Evolutionary conservation across 2,113 vertebrate species (phyloP).

Genomic region (Cyanocitta stelleri): DNA sequence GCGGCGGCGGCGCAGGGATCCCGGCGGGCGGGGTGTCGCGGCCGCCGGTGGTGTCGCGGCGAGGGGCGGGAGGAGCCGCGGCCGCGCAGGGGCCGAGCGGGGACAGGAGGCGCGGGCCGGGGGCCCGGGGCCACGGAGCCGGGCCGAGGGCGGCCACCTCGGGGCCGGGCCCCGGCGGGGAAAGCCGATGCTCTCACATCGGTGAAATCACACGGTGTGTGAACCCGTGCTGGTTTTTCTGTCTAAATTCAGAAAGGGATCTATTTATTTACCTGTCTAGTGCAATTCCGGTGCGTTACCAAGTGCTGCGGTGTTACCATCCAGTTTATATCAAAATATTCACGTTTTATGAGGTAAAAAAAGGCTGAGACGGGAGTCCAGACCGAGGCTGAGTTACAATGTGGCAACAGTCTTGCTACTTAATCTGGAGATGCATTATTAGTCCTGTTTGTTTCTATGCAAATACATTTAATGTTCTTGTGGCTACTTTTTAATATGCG

Average conservation of each 20-base stretch:
- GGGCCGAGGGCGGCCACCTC: background rate
- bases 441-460: background rate
- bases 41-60: background rate
- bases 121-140: too few species aligned
- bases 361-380: background rate
- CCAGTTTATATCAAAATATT: rapidly evolving
- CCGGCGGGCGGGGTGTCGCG: background rate
- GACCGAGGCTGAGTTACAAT: background rate
- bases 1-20: background rate
- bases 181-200: too few species aligned
- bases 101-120: background rate
- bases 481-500: background rate
- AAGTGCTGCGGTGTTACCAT: background rate
- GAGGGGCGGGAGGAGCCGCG: background rate
- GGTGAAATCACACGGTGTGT: too few species aligned
- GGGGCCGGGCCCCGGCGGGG: background rate
- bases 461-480: too few species aligned
- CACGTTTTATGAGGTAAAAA: background rate
- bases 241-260: rapidly evolving
- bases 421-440: too few species aligned
- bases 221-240: background rate
- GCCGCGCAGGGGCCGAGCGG: background rate
- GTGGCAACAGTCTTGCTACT: background rate
- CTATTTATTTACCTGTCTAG: background rate
- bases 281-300: background rate